phyloP scores from a whole-genome alignment of 2,797 vertebrate genomes.

The Chaetodon trifasciatus region DNA sequence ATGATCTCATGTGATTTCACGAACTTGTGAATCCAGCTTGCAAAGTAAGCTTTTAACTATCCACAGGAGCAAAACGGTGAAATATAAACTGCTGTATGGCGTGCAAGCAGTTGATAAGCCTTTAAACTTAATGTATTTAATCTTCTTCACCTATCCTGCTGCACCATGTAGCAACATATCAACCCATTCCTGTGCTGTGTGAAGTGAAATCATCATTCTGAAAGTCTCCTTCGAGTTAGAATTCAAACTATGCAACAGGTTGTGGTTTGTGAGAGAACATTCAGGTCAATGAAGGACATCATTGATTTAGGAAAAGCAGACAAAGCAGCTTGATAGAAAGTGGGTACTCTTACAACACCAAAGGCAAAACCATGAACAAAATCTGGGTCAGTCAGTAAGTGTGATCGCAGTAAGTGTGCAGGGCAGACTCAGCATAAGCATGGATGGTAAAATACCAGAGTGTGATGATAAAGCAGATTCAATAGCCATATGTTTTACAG shows the following conservation, averaged over 20 bases:
- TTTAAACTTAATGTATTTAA: not conserved
- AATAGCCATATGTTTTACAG: conserved; percentile 68
- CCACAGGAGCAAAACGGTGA: not conserved
- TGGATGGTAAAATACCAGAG: conserved; percentile 18
- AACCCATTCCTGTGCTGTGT: not conserved
- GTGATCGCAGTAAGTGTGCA: not conserved
- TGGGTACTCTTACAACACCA: not conserved
- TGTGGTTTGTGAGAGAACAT: not conserved
- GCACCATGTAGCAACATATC: not conserved
- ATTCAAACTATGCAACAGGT: not conserved
- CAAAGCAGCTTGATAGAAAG: not conserved
- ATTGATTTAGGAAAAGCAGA: not conserved
- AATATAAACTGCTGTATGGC: not conserved
- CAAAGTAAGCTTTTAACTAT: not conserved
- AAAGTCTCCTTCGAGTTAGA: not conserved
- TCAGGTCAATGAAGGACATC: not conserved
- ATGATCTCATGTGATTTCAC: no score
- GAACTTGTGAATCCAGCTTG: no score
- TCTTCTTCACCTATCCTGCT: not conserved
- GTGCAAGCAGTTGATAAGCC: not conserved
- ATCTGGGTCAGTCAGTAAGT: not conserved
- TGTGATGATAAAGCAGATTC: conserved; percentile 20
- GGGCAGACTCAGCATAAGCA: not conserved
- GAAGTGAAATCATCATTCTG: not conserved
- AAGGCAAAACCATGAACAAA: not conserved